Conservation (phyloP, 2,113 vertebrate genomes). For the Astur gentilis region DNA sequence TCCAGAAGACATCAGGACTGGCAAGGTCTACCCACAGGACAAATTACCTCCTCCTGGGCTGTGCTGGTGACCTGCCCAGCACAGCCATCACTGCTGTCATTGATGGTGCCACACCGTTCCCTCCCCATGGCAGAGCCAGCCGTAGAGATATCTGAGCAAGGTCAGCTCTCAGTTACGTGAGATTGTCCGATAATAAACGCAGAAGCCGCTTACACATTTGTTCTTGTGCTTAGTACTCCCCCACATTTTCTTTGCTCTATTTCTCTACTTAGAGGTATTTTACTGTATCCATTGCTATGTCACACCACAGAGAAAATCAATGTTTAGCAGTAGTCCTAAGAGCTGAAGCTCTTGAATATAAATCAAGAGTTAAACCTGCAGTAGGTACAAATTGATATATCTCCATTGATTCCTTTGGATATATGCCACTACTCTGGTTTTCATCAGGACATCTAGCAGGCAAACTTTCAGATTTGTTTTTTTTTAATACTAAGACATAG, state of each 20-base stretch:
- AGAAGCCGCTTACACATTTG: background rate
- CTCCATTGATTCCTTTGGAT: conserved; percentile 16
- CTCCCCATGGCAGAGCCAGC: background rate
- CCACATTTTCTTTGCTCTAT: background rate
- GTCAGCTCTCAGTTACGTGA: background rate
- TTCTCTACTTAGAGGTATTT: background rate
- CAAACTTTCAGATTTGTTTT: background rate
- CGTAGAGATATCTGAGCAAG: background rate
- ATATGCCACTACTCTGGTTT: conserved; percentile 25
- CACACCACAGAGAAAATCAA: background rate
- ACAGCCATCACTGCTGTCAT: background rate
- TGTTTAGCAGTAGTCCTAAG: background rate
- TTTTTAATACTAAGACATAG: background rate
- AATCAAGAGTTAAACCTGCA: conserved; percentile 15
- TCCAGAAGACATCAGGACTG: background rate
- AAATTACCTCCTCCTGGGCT: background rate
- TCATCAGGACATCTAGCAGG: background rate
- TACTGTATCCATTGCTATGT: background rate
- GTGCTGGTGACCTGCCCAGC: background rate
- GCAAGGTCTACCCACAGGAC: background rate
- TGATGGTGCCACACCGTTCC: background rate
- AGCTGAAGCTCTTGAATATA: background rate
- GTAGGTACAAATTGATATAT: conserved; percentile 26
- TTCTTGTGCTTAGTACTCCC: background rate
- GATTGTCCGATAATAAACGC: background rate